A percentile compares a stretch with the other conserved stretches of the same genome.
phyloP scores from a whole-genome alignment of 2,888 invertebrate species.

The Trichogramma dendrolimi region DNA sequence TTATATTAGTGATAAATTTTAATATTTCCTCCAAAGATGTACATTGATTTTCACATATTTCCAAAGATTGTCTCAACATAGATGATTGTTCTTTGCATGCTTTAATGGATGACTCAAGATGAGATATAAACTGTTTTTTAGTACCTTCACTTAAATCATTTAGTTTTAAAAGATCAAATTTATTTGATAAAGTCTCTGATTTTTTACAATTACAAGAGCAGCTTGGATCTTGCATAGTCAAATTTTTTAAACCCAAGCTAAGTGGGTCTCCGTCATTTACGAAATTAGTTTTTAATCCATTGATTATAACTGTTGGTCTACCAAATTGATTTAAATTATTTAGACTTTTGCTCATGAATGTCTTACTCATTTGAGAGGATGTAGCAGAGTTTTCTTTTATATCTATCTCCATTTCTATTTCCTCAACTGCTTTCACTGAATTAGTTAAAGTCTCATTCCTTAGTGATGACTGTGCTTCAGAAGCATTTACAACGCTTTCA shows the following conservation, averaged over 20 bases:
- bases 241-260: conserved; percentile 10
- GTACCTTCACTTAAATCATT: conserved; percentile 3
- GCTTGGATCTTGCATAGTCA: not conserved
- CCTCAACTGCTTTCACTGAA: not conserved
- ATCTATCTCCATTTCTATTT: conserved; percentile 5
- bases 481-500: conserved; percentile 1
- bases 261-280: conserved; percentile 2
- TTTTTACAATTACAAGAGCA: not conserved
- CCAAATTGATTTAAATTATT: conserved; percentile 9
- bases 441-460: not conserved
- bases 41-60: conserved; percentile 15
- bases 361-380: not conserved
- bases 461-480: conserved; percentile 6
- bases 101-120: conserved; percentile 22
- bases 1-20: conserved; percentile 15
- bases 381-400: no score
- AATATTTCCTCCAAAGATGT: conserved; percentile 14
- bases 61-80: conserved; percentile 19
- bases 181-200: not conserved
- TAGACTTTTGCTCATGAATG: conserved; percentile 1
- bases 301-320: conserved; percentile 19
- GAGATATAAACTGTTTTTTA: conserved; percentile 12
- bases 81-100: conserved; percentile 15
- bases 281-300: conserved; percentile 4
- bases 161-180: conserved; percentile 15